Evolutionary conservation across 2,113 vertebrate species (phyloP), one percentile per base, ranked within the genome.

Genomic region (Aleadryas rufinucha): DNA sequence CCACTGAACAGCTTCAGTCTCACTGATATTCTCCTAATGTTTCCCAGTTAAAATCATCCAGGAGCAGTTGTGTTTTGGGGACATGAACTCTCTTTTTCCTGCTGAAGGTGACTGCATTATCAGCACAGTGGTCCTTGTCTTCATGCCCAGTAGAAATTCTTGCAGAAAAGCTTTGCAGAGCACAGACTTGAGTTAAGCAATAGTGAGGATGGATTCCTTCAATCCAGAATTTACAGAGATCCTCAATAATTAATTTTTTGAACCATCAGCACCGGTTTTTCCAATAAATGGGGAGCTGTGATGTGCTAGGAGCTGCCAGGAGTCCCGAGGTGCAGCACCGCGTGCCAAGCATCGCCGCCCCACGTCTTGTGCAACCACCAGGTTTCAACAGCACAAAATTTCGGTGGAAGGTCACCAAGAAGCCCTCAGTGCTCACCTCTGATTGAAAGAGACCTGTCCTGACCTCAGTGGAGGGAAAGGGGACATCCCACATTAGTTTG

Each of bases 341-440:
- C 2, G 2, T 4, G 20, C 59, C 1, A 0, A 17, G 10, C 44
- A n/a, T 45, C 2, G 0, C 70, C 6, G 0, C 37, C 28, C 44
- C 0, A 0, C 49, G 33, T 41, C 61, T 76, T 90, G 82, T 23
- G 90, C 88, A 95, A 53, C 53, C 31, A 1, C 8, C 6, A 4
- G 28, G 27, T 93, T 78, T 66, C 89, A 54, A 50, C 76, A 78
- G 68, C 19, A 2, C 44, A 6, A 12, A 66, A 49, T 70, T 78
- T 81, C 2, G 0, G 65, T 71, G 69, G 30, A 54, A 95, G 52
- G 57, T 80, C 76, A 86, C 60, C 7, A 3, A 18, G n/a, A 28
- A 64, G 13, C 37, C n/a, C 68, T 83, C 59, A 30, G 53, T 5
- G 0, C 9, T 76, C 44, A 1, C 27, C 31, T 75, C 42, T 28